phyloP scores from a whole-genome alignment of 2,888 invertebrate genomes.

The Hypsopygia costalis region DNA sequence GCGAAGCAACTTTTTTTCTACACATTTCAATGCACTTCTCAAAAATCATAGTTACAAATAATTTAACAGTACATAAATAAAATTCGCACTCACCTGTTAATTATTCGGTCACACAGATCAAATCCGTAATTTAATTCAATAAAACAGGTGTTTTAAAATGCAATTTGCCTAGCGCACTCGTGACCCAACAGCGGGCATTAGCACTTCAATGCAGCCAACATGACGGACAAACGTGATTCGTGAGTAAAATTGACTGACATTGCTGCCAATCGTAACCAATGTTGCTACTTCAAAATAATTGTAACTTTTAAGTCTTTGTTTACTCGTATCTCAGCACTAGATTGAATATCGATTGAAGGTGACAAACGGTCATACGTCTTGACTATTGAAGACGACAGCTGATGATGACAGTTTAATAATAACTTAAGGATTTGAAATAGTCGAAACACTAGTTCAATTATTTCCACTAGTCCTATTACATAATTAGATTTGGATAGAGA shows the following conservation, averaged over 20 bases:
- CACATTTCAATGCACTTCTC: conserved; percentile 16
- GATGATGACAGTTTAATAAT: too few relatives aligned
- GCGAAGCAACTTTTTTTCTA: conserved; percentile 43
- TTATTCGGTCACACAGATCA: conserved; percentile 27
- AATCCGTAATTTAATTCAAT: conserved; percentile 34
- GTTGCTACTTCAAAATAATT: conserved; percentile 1
- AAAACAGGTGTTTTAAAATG: conserved; percentile 38
- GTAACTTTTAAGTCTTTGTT: too few relatives aligned
- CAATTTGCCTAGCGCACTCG: conserved; percentile 53
- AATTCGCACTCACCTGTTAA: conserved; percentile 34
- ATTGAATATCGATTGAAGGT: too few relatives aligned
- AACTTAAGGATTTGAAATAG: too few relatives aligned
- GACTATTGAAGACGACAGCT: too few relatives aligned
- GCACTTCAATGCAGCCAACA: conserved; percentile 62
- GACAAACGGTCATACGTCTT: too few relatives aligned
- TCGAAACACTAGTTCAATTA: too few relatives aligned
- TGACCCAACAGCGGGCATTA: conserved; percentile 67
- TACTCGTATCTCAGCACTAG: too few relatives aligned
- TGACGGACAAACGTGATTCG: conserved; percentile 26
- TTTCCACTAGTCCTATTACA: too few relatives aligned
- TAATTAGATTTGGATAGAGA: too few relatives aligned
- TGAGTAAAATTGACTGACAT: conserved; percentile 11
- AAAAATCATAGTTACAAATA: too few relatives aligned
- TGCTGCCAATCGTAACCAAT: conserved; percentile 1
- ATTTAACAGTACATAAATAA: conserved; percentile 8